Evolutionary conservation across 1,140 invertebrate species (phyloP).

Genomic region (Cotesia chilonis): DNA sequence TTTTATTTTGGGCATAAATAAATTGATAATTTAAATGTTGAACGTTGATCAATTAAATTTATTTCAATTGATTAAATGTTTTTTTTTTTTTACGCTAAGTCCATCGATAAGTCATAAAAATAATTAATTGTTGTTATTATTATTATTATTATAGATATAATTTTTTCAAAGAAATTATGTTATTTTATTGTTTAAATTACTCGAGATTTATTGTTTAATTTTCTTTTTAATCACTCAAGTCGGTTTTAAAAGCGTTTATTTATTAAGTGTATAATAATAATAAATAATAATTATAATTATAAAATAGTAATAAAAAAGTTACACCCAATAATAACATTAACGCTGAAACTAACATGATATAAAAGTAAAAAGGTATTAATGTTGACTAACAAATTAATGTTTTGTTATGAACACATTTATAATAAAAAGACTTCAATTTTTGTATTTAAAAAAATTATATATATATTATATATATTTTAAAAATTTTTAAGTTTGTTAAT

Average conservation of each 20-base stretch:
- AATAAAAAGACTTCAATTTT: constrained; percentile 38
- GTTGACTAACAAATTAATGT: constrained; percentile 58
- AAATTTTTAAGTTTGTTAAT: constrained; percentile 15
- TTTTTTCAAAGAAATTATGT: constrained; percentile 5
- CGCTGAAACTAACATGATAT: neutral
- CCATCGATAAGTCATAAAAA: neutral
- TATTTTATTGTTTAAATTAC: constrained; percentile 1
- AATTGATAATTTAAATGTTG: no score
- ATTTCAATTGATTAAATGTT: no score
- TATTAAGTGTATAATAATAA: constrained; percentile 49
- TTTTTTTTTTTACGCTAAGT: no score
- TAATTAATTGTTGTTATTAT: constrained; percentile 1
- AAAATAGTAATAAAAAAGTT: constrained; percentile 8
- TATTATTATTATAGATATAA: neutral
- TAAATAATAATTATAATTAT: constrained; percentile 25
- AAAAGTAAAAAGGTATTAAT: constrained; percentile 30
- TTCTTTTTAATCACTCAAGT: neutral
- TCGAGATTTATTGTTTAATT: constrained; percentile 8
- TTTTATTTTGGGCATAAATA: no score
- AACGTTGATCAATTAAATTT: no score
- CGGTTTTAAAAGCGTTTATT: constrained; percentile 45
- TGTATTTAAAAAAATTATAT: constrained; percentile 48
- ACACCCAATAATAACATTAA: neutral
- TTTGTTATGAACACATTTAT: constrained; percentile 52
- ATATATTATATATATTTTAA: constrained; percentile 51